A percentile compares a stretch with the other conserved stretches of the same genome.
These are phyloP conservation scores for Turritopsis dohrnii DNA, from an alignment of 30 jellyfish, hydroid and myxozoan genomes.

Conservation along the genomic window DNA sequence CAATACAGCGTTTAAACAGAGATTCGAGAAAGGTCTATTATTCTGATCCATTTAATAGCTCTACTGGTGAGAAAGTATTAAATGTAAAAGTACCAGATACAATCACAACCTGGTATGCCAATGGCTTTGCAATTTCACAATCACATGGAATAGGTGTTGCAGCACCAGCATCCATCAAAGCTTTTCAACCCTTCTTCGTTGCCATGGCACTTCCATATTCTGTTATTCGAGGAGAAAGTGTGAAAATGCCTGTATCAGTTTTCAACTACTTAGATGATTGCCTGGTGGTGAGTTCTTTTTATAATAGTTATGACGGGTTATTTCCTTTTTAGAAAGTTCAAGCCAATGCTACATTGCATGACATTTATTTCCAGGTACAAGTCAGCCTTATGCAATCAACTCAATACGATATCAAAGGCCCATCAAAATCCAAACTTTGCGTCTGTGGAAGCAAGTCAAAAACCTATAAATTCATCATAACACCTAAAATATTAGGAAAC, in stretches of 20 bases:
- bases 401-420: conserved; percentile 35
- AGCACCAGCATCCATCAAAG: conserved; percentile 56
- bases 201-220: conserved; percentile 82
- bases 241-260: conserved; percentile 62
- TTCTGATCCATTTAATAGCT: conserved; percentile 23
- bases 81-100: conserved; percentile 87
- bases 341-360: not conserved
- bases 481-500: conserved; percentile 56
- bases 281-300: conserved; percentile 47
- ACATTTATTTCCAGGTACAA: conserved; percentile 31
- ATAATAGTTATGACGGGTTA: not conserved
- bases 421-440: conserved; percentile 35
- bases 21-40: not conserved
- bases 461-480: conserved; percentile 52
- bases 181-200: conserved; percentile 75
- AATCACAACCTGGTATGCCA: conserved; percentile 94
- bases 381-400: conserved; percentile 42
- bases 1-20: too few relatives aligned
- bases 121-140: conserved; percentile 76
- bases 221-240: conserved; percentile 81
- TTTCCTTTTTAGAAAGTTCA: not conserved
- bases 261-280: conserved; percentile 63
- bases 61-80: conserved; percentile 57
- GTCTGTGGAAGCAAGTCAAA: conserved; percentile 71
- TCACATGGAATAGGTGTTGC: conserved; percentile 83